Base-by-base conservation (phyloP, 2,888 invertebrate species). In the Physocephala rufipes region DNA sequence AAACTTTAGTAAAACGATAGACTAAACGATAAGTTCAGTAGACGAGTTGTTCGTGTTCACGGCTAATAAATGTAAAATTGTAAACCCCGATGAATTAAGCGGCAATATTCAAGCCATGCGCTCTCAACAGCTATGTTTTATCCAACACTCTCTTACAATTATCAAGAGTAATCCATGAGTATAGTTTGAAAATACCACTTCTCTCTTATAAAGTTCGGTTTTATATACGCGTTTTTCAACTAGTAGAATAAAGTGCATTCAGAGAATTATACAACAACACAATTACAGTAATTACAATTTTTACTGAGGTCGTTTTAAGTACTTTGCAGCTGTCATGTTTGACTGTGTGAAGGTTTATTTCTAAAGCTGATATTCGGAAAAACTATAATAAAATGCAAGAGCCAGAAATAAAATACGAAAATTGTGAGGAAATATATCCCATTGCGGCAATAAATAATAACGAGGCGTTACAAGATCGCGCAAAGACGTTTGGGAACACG, bases 341-440 rank as follows among this genome's bases (percentile, higher is more conserved):
- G 1, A 9, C 21, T 47, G 2, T 26, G 47, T 30, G 12, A 36
- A 65, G 28, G 59, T 47, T 26, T 67, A n/a, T 67, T 24, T 59
- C 3, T 59, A 49, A 47, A 49, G 13, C 43, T 15, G 24, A 59
- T 15, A 24, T 24, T 13, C 26, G 26, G 16, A 24, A 24, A 5
- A 43, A 16, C 1, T 68, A 12, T 12, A 13, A 4, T 43, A 51
- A 24, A 62, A 68, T 68, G 68, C 21, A 76, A 73, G 76, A 77
- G 55, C 73, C 77, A 9, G 67, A 66, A 24, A 71, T 78, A 16
- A 78, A 78, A 71, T 76, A 74, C 36, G 78, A 78, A 75, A 71
- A 72, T 49, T 76, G 76, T 61, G 78, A 77, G 9, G 74, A 75
- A 59, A 65, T 78, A 24, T 76, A 73, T 68, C 26, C 51, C 2